Percentiles rank a stretch among this genome's conserved stretches.
These are phyloP conservation scores for Drosophila cognata DNA, from an alignment of 2,888 invertebrate genomes.

Conservation along the genomic window DNA sequence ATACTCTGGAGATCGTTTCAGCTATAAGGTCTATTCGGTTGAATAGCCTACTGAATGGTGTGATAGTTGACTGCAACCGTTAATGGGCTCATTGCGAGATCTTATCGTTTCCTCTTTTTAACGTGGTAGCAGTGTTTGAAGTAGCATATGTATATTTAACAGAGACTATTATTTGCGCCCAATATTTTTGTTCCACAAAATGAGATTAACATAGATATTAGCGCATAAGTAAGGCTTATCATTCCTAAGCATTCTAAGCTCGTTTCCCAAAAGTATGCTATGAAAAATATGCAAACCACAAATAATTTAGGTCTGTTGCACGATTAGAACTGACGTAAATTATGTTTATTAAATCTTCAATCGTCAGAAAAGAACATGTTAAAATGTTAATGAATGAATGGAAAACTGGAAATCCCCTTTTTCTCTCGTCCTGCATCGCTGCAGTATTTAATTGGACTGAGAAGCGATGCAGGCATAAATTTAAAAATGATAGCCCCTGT, in stretches of 20 bases:
- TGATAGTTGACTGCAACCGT: conserved; percentile 22
- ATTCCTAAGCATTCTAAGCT: too few relatives aligned
- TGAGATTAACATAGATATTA: too few relatives aligned
- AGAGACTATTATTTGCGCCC: neutral
- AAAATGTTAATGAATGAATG: neutral
- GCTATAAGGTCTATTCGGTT: neutral
- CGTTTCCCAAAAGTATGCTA: conserved; percentile 45
- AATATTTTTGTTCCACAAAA: neutral
- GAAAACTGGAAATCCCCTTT: neutral
- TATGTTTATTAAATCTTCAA: neutral
- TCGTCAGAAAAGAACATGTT: neutral
- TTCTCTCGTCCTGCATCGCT: neutral
- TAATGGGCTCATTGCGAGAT: conserved; percentile 11
- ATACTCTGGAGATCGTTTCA: conserved; percentile 16
- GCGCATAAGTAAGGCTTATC: neutral
- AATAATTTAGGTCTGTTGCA: neutral
- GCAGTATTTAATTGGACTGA: neutral
- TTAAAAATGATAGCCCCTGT: neutral
- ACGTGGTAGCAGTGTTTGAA: neutral
- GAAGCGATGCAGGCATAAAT: neutral
- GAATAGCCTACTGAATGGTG: conserved; percentile 31
- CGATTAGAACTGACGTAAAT: neutral
- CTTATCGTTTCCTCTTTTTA: neutral
- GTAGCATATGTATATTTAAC: neutral
- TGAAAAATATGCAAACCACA: neutral